Conservation (phyloP, 2,113 vertebrate genomes). For the Hippocampus comes region DNA sequence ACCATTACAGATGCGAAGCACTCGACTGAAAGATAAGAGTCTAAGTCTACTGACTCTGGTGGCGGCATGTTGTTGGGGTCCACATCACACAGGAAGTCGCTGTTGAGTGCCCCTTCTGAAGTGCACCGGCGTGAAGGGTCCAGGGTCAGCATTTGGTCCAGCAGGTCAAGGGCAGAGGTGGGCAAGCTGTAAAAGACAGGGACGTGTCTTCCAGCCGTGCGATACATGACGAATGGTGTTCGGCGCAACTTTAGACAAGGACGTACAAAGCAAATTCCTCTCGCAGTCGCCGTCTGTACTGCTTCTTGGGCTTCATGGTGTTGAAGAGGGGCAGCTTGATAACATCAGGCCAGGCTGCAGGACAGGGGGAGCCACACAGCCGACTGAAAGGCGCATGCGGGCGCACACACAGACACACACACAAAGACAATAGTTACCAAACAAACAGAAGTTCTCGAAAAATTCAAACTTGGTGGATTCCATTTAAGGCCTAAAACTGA, state of each 20-base stretch:
- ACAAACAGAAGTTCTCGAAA: too few relatives aligned
- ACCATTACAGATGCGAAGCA: not conserved
- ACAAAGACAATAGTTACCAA: too few relatives aligned
- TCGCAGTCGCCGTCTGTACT: constrained; percentile 89
- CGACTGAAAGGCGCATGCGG: constrained; percentile 70
- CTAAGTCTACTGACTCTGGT: constrained; percentile 83
- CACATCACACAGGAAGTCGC: constrained; percentile 89
- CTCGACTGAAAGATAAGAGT: not conserved
- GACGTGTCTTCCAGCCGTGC: constrained; percentile 11
- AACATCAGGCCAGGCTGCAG: constrained; percentile 95
- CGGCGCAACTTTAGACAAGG: not conserved
- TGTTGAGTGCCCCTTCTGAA: constrained; percentile 87
- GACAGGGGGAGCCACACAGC: constrained; percentile 94
- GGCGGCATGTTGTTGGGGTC: constrained; percentile 94
- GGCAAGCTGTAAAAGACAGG: constrained; percentile 76
- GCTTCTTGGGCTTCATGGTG: constrained; percentile 99
- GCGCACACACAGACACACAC: too few relatives aligned
- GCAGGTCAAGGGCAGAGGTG: constrained; percentile 83
- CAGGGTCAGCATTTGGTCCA: constrained; percentile 96
- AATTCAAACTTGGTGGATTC: too few relatives aligned
- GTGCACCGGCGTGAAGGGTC: constrained; percentile 93
- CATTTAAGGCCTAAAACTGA: too few relatives aligned
- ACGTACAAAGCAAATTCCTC: constrained; percentile 95
- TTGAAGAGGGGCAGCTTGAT: constrained; percentile 98
- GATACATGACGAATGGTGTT: not conserved